Conservation (phyloP, 2,888 invertebrate species). For the Athrips mouffetella region DNA sequence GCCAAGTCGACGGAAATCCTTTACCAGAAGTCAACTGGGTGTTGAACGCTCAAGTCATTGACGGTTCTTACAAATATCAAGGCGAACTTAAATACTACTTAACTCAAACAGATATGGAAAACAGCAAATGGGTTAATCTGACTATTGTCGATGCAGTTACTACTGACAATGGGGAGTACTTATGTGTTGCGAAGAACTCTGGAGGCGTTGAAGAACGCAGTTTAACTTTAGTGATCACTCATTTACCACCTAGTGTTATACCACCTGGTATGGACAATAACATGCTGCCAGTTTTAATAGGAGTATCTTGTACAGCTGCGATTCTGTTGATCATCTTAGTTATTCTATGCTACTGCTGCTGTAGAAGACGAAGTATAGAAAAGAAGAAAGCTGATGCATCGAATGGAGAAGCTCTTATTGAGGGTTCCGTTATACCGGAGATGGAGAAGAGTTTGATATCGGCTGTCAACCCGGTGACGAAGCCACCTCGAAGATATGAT, state of each 20-base stretch:
- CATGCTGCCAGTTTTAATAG: conserved; percentile 75
- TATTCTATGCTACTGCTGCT: conserved; percentile 78
- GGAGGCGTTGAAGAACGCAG: conserved; percentile 89
- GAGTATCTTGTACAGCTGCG: conserved; percentile 66
- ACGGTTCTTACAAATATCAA: conserved; percentile 69
- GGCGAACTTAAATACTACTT: conserved; percentile 71
- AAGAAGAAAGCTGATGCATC: conserved; percentile 79
- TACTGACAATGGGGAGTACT: conserved; percentile 85
- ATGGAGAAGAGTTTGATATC: conserved; percentile 91
- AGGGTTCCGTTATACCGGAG: conserved; percentile 87
- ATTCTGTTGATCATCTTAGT: conserved; percentile 71
- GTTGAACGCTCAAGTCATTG: conserved; percentile 81
- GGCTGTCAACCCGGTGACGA: conserved; percentile 90
- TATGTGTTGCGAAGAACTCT: conserved; percentile 88
- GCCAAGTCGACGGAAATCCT: conserved; percentile 87
- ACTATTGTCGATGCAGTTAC: conserved; percentile 81
- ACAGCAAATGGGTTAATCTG: conserved; percentile 81
- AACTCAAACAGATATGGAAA: conserved; percentile 50
- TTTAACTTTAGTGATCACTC: conserved; percentile 79
- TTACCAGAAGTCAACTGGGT: conserved; percentile 87
- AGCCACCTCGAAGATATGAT: conserved; percentile 88
- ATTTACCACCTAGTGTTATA: conserved; percentile 59
- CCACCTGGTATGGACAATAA: conserved; percentile 77
- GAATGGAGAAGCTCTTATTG: conserved; percentile 83
- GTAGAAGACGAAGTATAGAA: conserved; percentile 71